Base-by-base conservation (phyloP, 2,888 invertebrate genomes). In the Xylocampa areola region DNA sequence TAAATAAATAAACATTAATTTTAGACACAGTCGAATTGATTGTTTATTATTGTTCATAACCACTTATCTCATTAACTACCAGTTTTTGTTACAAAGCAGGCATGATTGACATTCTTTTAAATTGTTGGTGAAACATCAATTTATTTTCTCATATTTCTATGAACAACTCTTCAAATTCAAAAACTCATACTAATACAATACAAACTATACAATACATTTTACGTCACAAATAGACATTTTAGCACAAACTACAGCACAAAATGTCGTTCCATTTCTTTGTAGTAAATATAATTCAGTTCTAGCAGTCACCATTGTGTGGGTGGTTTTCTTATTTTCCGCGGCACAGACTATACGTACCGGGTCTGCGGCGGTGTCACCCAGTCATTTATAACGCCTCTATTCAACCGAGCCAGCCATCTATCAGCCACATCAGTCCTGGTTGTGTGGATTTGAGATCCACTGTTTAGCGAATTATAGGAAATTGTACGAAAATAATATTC, bases 371-470 rank as follows among this genome's bases (percentile, higher is more conserved):
- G 61, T 72, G 77, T 72, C 73, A 62, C 71, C 40, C 64, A 76
- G 76, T 81, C 85, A 85, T 85, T 84, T 84, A 84, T 84, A 82
- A 84, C 82, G 71, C 73, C 77, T 68, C 81, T 72, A 77, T 81
- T 81, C 82, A 75, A 67, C 61, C 73, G 76, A 75, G 80, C 81
- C 80, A 79, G 84, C 84, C 85, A 82, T 85, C 84, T 53, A 75
- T 75, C 76, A 45, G 37, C 35, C 64, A 72, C 81, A 84, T 84
- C 82, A 82, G 82, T 79, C 75, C 78, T 59, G 69, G 69, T 70
- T 67, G 59, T 64, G 64, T 48, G 58, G 69, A 73, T 58, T 68
- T 39, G 39, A 55, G 63, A 67, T 57, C 61, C 45, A 37, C 61
- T 47, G 37, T 68, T 60, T 52, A 41, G 68, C 52, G 45, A 37